phyloP scores from a whole-genome alignment of 2,888 invertebrate species.

The Ennomos quercinarius region DNA sequence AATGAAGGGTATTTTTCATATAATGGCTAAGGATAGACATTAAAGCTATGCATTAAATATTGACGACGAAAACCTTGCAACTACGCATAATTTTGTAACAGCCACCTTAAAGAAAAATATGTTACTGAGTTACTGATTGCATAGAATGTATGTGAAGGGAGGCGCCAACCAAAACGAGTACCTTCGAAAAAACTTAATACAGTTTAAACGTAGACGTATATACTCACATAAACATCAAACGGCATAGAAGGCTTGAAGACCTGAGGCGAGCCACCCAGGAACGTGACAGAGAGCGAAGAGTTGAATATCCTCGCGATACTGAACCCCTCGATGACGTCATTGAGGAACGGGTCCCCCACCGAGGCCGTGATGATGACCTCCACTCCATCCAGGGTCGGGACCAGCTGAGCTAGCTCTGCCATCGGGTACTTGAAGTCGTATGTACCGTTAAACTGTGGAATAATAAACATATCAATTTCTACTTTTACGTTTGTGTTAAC shows the following conservation, averaged over 20 bases:
- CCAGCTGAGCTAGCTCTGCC: conserved; percentile 89
- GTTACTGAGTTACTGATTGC: no score
- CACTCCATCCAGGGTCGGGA: conserved; percentile 89
- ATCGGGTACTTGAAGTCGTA: conserved; percentile 95
- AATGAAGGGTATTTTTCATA: no score
- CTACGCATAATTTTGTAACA: no score
- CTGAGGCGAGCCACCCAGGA: conserved; percentile 96
- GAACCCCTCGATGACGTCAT: conserved; percentile 94
- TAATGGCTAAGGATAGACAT: no score
- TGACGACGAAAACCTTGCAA: no score
- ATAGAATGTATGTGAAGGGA: no score
- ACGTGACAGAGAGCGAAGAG: conserved; percentile 92
- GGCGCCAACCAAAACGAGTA: no score
- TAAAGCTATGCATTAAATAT: no score
- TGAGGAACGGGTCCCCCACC: conserved; percentile 94
- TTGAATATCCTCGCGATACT: conserved; percentile 95
- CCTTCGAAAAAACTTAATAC: no score
- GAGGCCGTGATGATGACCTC: conserved; percentile 94
- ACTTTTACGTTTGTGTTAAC: no score
- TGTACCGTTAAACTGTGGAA: conserved; percentile 92
- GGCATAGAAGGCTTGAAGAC: conserved; percentile 98
- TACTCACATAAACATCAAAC: conserved; percentile 91
- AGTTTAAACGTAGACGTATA: no score
- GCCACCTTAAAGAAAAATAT: no score
- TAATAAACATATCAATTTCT: conserved; percentile 7